A percentile compares a stretch with the other conserved stretches of the same genome.
Conservation (phyloP, 2,797 vertebrate species). For the Knipowitschia caucasica region DNA sequence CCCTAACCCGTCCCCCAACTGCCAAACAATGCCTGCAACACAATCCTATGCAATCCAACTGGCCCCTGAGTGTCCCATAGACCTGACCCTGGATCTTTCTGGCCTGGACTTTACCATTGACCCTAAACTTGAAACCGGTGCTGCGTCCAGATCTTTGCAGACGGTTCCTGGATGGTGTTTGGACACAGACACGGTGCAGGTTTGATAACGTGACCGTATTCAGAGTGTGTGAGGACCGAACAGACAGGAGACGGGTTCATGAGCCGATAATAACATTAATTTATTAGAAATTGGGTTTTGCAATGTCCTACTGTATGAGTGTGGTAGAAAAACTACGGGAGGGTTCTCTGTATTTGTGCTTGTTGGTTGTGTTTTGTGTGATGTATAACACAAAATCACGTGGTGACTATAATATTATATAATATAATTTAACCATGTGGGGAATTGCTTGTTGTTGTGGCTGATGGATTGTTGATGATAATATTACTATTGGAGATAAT, state of each 20-base stretch:
- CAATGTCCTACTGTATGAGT: slow-evolving; percentile 66
- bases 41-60: not conserved
- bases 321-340: slow-evolving; percentile 67
- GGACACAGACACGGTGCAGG: slow-evolving; percentile 72
- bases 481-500: too few species aligned
- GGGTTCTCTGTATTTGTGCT: slow-evolving; percentile 67
- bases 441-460: too few species aligned
- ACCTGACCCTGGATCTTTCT: slow-evolving; percentile 67
- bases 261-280: too few species aligned
- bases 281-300: slow-evolving; percentile 14
- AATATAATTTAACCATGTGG: too few species aligned
- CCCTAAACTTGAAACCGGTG: slow-evolving; percentile 26
- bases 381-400: slow-evolving; percentile 59
- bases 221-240: slow-evolving; percentile 30
- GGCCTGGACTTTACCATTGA: slow-evolving; percentile 22
- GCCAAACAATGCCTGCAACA: not conserved
- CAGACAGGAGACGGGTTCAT: slow-evolving; percentile 16
- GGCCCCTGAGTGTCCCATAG: not conserved
- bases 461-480: too few species aligned
- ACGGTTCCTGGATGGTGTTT: slow-evolving; percentile 67
- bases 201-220: slow-evolving; percentile 64
- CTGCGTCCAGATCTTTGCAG: slow-evolving; percentile 57
- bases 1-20: slow-evolving; percentile 55
- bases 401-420: too few species aligned
- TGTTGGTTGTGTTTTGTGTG: slow-evolving; percentile 65